Evolutionary conservation across 2,888 invertebrate genomes (phyloP).

Genomic region (Himalopsyche anomala): DNA sequence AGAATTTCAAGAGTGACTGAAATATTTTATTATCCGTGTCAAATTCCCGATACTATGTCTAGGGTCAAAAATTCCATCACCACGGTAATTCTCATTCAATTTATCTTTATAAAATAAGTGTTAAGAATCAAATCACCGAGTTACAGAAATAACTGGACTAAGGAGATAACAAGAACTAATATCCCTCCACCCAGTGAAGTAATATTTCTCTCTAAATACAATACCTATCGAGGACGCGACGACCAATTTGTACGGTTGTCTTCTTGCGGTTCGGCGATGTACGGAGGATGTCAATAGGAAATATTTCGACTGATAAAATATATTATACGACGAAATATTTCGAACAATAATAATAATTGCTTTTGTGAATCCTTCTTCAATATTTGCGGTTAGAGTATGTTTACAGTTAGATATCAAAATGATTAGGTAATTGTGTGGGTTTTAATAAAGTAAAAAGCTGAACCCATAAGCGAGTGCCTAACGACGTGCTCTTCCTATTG

Average conservation of each 20-base stretch:
- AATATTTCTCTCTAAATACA: slow-evolving; percentile 23
- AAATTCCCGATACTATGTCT: too few relatives aligned
- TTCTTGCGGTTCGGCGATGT: not conserved
- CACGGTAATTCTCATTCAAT: not conserved
- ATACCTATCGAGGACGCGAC: not conserved
- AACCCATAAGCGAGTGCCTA: too few relatives aligned
- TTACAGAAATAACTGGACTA: slow-evolving; percentile 8
- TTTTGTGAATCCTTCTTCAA: not conserved
- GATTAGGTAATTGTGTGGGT: too few relatives aligned
- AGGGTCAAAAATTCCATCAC: too few relatives aligned
- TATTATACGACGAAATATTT: not conserved
- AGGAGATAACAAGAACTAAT: not conserved
- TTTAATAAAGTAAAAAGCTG: too few relatives aligned
- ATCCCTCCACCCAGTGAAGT: slow-evolving; percentile 1
- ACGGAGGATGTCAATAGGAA: slow-evolving; percentile 18
- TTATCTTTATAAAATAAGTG: slow-evolving; percentile 5
- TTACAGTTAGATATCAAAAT: too few relatives aligned
- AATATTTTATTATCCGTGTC: too few relatives aligned
- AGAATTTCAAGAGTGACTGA: too few relatives aligned
- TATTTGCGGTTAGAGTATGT: too few relatives aligned
- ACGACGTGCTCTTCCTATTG: too few relatives aligned
- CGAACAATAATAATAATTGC: not conserved
- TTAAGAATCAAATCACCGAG: not conserved
- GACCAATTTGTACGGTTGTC: slow-evolving; percentile 22
- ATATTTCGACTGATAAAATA: not conserved